phyloP scores from a whole-genome alignment of 2,113 vertebrate genomes.

The Rhombomys opimus region DNA sequence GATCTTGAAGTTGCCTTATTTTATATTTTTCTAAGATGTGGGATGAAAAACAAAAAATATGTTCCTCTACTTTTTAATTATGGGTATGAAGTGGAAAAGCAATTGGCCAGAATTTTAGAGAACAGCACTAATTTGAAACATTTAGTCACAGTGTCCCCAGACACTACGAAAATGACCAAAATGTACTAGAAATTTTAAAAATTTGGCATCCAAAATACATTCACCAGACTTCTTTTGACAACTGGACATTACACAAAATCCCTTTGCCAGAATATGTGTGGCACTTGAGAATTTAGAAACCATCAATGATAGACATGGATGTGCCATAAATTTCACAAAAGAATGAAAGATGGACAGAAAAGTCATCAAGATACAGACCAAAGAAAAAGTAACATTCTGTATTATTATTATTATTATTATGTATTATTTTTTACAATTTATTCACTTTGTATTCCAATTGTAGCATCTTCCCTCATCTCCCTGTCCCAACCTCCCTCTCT shows the following conservation, averaged over 20 bases:
- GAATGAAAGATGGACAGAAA: neutral
- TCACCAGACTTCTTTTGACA: conserved; percentile 1
- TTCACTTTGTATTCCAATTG: too few relatives aligned
- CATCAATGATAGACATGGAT: neutral
- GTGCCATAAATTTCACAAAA: neutral
- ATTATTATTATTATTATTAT: too few relatives aligned
- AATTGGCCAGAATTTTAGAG: neutral
- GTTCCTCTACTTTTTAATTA: neutral
- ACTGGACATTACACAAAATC: neutral
- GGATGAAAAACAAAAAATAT: neutral
- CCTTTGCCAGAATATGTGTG: neutral
- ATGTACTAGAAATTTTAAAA: conserved; percentile 32
- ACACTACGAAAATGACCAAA: conserved; percentile 45
- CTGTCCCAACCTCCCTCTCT: too few relatives aligned
- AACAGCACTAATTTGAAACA: conserved; percentile 30
- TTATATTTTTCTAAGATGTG: neutral
- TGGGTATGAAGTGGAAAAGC: neutral
- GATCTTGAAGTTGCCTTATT: neutral
- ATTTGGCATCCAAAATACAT: neutral
- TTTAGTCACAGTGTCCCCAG: neutral
- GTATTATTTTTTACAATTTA: too few relatives aligned
- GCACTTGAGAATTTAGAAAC: neutral
- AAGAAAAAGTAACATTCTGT: neutral
- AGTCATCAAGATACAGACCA: neutral
- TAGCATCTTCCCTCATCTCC: too few relatives aligned